A percentile compares a stretch with the other conserved stretches of the same genome.
phyloP scores from a whole-genome alignment of 1,140 invertebrate genomes.

The Drosophila lowei region DNA sequence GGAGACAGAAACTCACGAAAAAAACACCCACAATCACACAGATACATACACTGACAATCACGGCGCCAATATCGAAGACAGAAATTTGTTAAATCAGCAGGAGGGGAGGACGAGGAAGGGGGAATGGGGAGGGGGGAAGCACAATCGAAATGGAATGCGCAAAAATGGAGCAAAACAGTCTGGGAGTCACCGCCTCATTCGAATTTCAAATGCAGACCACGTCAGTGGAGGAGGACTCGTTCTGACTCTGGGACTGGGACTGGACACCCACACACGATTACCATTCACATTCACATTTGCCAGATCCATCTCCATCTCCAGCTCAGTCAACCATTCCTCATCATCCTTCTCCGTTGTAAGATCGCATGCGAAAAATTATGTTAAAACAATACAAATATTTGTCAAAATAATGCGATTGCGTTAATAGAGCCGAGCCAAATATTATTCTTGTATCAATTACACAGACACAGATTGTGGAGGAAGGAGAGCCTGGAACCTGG shows the following conservation, averaged over 20 bases:
- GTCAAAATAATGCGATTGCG: constrained; percentile 82
- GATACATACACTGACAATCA: constrained; percentile 47
- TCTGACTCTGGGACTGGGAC: constrained; percentile 12
- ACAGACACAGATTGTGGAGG: constrained; percentile 22
- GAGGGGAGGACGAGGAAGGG: background rate
- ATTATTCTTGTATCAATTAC: constrained; percentile 81
- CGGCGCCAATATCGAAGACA: constrained; percentile 64
- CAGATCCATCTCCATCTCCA: background rate
- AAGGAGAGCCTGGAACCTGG: background rate
- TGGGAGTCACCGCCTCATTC: constrained; percentile 55
- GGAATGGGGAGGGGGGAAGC: background rate
- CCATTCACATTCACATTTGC: constrained; percentile 20
- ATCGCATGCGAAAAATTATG: constrained; percentile 79
- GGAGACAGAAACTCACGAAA: constrained; percentile 1
- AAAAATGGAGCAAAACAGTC: constrained; percentile 14
- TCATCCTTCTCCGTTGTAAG: constrained; percentile 14
- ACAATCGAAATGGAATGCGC: constrained; percentile 21
- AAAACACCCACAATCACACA: constrained; percentile 32
- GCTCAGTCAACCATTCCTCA: constrained; percentile 1
- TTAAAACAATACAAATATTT: constrained; percentile 82
- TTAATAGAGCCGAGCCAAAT: constrained; percentile 81
- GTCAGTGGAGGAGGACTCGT: constrained; percentile 2
- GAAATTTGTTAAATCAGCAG: constrained; percentile 80
- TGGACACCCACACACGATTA: constrained; percentile 50
- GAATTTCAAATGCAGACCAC: constrained; percentile 68